Evolutionary conservation across 2,797 vertebrate genomes (phyloP).

Genomic region (Parauchenoglanis punctatus): DNA sequence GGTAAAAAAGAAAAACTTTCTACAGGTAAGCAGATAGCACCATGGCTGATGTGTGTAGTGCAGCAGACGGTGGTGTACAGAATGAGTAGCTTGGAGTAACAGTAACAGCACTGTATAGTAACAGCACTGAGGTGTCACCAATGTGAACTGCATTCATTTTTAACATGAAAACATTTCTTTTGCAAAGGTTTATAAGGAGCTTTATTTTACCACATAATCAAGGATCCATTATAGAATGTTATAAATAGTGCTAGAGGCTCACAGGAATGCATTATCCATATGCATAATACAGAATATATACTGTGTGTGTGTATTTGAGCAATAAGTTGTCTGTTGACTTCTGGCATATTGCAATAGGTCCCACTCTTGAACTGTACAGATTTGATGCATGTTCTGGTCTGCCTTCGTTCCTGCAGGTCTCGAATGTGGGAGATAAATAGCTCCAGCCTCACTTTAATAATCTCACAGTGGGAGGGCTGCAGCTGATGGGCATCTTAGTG

Average conservation of each 20-base stretch:
- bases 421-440: conserved; percentile 58
- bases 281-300: conserved; percentile 10
- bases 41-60: background rate
- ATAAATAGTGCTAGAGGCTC: background rate
- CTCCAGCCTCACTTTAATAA: conserved; percentile 61
- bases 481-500: conserved; percentile 49
- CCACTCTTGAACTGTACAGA: conserved; percentile 33
- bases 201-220: conserved; percentile 9
- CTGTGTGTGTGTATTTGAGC: conserved; percentile 42
- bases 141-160: background rate
- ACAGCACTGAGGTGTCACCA: background rate
- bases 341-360: conserved; percentile 49
- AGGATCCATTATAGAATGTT: conserved; percentile 69
- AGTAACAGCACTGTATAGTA: too few relatives aligned
- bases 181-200: background rate
- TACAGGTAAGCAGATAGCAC: background rate
- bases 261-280: conserved; percentile 19
- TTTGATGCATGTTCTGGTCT: conserved; percentile 52
- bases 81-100: background rate
- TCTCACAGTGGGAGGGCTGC: conserved; percentile 55
- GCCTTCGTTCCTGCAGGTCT: conserved; percentile 51
- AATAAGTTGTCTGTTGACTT: conserved; percentile 40
- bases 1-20: background rate
- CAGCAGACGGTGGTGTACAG: background rate
- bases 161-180: background rate